Conservation (phyloP, 92 coral and sea anemone species). For the Palythoa caribaeorum region DNA sequence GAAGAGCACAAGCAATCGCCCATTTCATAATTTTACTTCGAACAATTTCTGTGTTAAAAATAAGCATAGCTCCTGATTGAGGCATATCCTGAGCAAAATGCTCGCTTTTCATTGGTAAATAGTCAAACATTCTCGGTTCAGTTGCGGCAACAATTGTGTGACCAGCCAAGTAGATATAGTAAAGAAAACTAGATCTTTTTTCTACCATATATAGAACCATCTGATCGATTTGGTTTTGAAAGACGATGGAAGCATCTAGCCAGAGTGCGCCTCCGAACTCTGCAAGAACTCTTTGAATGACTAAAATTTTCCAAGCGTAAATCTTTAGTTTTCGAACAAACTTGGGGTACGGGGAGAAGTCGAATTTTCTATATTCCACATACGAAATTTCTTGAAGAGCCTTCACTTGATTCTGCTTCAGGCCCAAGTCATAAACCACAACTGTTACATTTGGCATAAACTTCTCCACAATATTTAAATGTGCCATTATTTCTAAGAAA, state of each 20-base stretch:
- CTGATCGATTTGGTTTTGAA: background rate
- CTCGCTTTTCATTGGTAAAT: slow-evolving; percentile 49
- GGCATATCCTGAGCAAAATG: slow-evolving; percentile 15
- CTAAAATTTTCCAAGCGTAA: slow-evolving; percentile 64
- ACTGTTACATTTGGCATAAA: slow-evolving; percentile 41
- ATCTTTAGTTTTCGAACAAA: slow-evolving; percentile 35
- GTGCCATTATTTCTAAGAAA: slow-evolving; percentile 49
- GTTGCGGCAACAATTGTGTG: slow-evolving; percentile 42
- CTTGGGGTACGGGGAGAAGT: slow-evolving; percentile 47
- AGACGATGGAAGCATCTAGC: slow-evolving; percentile 52
- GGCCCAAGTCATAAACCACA: slow-evolving; percentile 66
- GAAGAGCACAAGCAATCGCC: slow-evolving; percentile 56
- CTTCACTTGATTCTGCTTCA: background rate
- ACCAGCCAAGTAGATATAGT: slow-evolving; percentile 7
- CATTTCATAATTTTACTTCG: slow-evolving; percentile 51
- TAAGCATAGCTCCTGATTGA: slow-evolving; percentile 46
- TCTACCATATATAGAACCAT: slow-evolving; percentile 45
- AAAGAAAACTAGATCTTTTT: slow-evolving; percentile 36
- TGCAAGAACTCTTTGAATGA: slow-evolving; percentile 46
- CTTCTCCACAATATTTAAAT: slow-evolving; percentile 13
- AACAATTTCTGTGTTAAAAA: slow-evolving; percentile 50
- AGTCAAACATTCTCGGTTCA: slow-evolving; percentile 54
- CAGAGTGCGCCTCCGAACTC: slow-evolving; percentile 61
- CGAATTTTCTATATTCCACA: slow-evolving; percentile 56
- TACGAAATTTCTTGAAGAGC: slow-evolving; percentile 4